These are phyloP conservation scores for Pachymerium ferrugineum DNA, from an alignment of 2,888 invertebrate genomes.

Conservation along the genomic window DNA sequence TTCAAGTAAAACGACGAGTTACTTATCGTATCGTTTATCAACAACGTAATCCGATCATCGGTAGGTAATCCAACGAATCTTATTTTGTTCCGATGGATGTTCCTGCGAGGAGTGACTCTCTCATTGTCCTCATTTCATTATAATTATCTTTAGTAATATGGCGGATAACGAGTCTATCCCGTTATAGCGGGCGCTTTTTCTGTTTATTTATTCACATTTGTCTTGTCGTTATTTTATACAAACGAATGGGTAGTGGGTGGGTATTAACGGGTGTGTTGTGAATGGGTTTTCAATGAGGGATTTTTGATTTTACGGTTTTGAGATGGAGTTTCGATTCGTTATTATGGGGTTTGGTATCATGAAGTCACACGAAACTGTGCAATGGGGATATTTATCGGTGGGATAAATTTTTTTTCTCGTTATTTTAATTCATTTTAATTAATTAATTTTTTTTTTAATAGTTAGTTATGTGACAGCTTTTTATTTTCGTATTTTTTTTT, in stretches of 20 bases:
- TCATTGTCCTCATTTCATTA: slow-evolving; percentile 2
- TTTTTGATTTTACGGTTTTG: background rate
- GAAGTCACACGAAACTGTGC: background rate
- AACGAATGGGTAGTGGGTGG: no score
- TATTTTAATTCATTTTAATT: background rate
- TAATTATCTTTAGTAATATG: slow-evolving; percentile 8
- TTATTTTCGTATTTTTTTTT: no score
- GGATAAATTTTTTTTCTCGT: background rate
- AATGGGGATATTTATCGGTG: background rate
- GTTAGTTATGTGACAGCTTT: no score
- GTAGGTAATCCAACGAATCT: background rate
- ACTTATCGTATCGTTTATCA: background rate
- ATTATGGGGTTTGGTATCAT: background rate
- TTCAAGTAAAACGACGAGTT: background rate
- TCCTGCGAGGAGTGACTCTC: background rate
- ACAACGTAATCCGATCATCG: background rate
- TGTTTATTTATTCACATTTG: no score
- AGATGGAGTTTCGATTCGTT: background rate
- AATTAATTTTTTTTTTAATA: background rate
- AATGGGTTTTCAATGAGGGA: no score
- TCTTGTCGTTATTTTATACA: no score
- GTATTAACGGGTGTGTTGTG: no score
- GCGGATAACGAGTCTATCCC: slow-evolving; percentile 13
- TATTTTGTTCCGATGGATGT: background rate
- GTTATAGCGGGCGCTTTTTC: background rate